Base-by-base conservation (phyloP, 1,140 invertebrate species). In the Drosophila orena region DNA sequence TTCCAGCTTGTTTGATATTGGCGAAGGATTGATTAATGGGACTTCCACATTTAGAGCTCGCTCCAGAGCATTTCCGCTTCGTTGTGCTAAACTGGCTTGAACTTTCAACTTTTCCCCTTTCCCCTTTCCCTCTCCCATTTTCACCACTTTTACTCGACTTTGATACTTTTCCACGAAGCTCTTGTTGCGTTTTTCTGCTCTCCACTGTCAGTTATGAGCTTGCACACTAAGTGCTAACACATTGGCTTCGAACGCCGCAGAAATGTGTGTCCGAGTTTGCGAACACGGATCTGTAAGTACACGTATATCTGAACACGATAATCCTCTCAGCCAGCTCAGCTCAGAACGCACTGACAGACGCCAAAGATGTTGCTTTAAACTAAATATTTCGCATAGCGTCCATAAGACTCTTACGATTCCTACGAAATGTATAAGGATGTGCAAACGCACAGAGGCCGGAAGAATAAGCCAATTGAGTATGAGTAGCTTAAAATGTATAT, bases 1-100 rank as follows among this genome's bases (percentile, higher is more conserved):
- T 89, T 89, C 84, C 85, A 84, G 76, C 72, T 88, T 89, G 84
- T 88, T 86, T 84, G 81, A 77, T 88, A 57, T 88, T 80, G 72
- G 65, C 74, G 58, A 34, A 52, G 68, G 60, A 71, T 84, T 90
- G 84, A 80, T 89, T 80, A 88, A 88, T 88, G 76, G 79, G 43
- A 74, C 71, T 68, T 84, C 79, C 84, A 89, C 79, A 61, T 76
- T 55, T 57, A 37, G 55, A 30, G 35, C 38, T 50, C 40, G 35
- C 38, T 60, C 24, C 3, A 70, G 66, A 69, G 66, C 27, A 47
- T 55, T 40, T 37, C 52, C 35, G 27, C 42, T 70, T 70, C 66
- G 64, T 55, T 40, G 40, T 56, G 42, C 14, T 11, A 50, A 8
- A 12, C 30, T 35, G 14, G n/a, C 7, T 17, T 69, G 14, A 47